A percentile compares a stretch with the other conserved stretches of the same genome.
Conservation (phyloP, 2,888 invertebrate species). For the Drosophila helvetica region DNA sequence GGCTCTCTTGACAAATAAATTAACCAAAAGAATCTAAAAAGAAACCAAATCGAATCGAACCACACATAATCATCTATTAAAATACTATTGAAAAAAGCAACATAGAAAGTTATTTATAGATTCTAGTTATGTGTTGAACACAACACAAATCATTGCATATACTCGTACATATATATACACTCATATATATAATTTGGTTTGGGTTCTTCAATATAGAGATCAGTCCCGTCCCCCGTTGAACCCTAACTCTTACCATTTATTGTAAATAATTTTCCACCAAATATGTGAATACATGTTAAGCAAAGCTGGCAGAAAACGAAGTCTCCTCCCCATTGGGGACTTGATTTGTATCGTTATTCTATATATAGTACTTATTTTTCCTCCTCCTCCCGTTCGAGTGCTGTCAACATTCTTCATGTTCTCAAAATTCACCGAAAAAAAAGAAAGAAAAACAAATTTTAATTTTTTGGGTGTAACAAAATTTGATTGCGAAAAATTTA, state of each 20-base stretch:
- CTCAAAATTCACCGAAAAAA: constrained; percentile 36
- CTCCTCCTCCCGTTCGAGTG: constrained; percentile 18
- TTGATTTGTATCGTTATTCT: constrained; percentile 29
- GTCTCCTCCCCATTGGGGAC: no score
- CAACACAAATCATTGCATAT: constrained; percentile 37
- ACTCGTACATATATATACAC: constrained; percentile 16
- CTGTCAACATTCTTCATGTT: constrained; percentile 37
- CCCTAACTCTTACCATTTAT: constrained; percentile 23
- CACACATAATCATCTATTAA: constrained; percentile 23
- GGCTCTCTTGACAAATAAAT: constrained; percentile 50
- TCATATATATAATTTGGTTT: constrained; percentile 70
- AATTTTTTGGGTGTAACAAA: constrained; percentile 81
- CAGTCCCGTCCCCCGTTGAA: constrained; percentile 32
- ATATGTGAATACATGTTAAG: constrained; percentile 27
- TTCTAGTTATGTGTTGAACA: constrained; percentile 21
- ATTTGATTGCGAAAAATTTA: constrained; percentile 67
- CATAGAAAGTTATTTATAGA: constrained; percentile 18
- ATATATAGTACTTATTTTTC: constrained; percentile 20
- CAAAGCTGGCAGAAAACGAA: constrained; percentile 6
- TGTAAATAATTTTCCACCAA: constrained; percentile 43
- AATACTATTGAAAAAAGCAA: neutral
- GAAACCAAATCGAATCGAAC: constrained; percentile 22
- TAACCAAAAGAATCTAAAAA: constrained; percentile 38
- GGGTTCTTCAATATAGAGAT: constrained; percentile 56
- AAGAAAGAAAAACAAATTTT: constrained; percentile 21